Conservation (phyloP, 2,797 vertebrate genomes). For the Semotilus atromaculatus region DNA sequence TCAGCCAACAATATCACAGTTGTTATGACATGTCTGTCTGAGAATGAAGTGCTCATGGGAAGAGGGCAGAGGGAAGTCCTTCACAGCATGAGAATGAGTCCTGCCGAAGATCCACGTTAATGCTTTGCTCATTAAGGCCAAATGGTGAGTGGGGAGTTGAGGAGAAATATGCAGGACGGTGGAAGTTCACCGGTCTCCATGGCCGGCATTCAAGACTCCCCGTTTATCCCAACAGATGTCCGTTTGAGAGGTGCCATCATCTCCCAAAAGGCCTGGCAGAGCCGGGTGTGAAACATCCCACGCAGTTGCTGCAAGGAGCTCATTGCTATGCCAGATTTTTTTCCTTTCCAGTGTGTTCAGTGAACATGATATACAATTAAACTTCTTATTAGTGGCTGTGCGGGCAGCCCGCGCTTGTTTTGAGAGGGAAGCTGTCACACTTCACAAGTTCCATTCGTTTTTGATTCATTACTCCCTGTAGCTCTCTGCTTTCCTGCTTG, state of each 20-base stretch:
- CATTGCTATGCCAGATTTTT: conserved; percentile 39
- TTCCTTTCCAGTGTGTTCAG: conserved; percentile 19
- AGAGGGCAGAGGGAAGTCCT: conserved; percentile 14
- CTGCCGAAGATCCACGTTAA: conserved; percentile 29
- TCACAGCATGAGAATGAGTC: conserved; percentile 1
- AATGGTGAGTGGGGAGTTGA: conserved; percentile 31
- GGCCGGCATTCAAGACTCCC: conserved; percentile 28
- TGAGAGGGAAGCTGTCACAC: conserved; percentile 19
- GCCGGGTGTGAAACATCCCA: conserved; percentile 25
- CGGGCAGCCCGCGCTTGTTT: conserved; percentile 30
- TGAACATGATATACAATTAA: conserved; percentile 21
- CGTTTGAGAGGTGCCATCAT: conserved; percentile 37
- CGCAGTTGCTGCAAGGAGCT: conserved; percentile 4
- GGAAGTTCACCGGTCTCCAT: neutral
- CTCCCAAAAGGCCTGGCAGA: conserved; percentile 1
- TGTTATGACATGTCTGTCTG: conserved; percentile 39
- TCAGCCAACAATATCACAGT: conserved; percentile 14
- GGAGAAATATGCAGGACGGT: conserved; percentile 32
- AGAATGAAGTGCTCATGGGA: conserved; percentile 28
- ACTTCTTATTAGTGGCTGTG: conserved; percentile 20
- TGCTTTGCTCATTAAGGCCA: conserved; percentile 43
- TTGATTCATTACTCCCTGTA: conserved; percentile 25
- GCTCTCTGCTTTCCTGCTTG: conserved; percentile 32
- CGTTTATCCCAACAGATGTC: conserved; percentile 16
- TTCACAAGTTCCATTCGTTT: conserved; percentile 15